phyloP scores from a whole-genome alignment of 2,888 invertebrate species.

The Dorcus parallelipipedus region DNA sequence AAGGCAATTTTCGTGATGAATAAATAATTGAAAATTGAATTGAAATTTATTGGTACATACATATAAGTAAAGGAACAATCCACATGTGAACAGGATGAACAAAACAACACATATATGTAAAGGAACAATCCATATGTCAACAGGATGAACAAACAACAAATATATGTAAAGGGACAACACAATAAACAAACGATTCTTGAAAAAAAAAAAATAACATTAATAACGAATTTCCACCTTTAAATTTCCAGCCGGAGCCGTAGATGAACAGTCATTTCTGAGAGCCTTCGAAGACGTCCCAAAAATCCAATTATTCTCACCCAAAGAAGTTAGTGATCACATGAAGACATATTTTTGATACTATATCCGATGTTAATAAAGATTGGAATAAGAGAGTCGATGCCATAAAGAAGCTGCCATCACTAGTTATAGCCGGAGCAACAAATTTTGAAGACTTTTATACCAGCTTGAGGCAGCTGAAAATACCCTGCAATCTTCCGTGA shows the following conservation, averaged over 20 bases:
- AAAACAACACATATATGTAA: too few species aligned
- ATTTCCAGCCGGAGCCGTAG: constrained; percentile 75
- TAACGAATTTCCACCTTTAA: too few species aligned
- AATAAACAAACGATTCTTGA: too few species aligned
- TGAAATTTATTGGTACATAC: too few species aligned
- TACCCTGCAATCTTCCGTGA: constrained; percentile 75
- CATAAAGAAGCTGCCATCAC: constrained; percentile 81
- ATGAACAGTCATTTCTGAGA: constrained; percentile 81
- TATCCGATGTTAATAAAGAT: constrained; percentile 79
- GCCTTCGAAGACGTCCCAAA: constrained; percentile 82
- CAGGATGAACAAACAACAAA: too few species aligned
- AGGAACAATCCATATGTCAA: too few species aligned
- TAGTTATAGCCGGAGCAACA: constrained; percentile 75
- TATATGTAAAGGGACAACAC: too few species aligned
- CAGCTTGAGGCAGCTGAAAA: constrained; percentile 74
- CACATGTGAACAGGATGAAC: too few species aligned
- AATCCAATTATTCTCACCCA: constrained; percentile 76
- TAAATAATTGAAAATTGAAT: too few species aligned
- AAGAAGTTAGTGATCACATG: constrained; percentile 81
- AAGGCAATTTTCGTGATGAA: too few species aligned
- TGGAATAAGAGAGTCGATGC: constrained; percentile 95
- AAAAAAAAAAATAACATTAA: too few species aligned
- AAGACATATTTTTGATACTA: constrained; percentile 67
- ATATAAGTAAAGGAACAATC: too few species aligned
- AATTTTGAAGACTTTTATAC: constrained; percentile 70